Conservation (phyloP, 2,113 vertebrate species). For the Grallaria varia region DNA sequence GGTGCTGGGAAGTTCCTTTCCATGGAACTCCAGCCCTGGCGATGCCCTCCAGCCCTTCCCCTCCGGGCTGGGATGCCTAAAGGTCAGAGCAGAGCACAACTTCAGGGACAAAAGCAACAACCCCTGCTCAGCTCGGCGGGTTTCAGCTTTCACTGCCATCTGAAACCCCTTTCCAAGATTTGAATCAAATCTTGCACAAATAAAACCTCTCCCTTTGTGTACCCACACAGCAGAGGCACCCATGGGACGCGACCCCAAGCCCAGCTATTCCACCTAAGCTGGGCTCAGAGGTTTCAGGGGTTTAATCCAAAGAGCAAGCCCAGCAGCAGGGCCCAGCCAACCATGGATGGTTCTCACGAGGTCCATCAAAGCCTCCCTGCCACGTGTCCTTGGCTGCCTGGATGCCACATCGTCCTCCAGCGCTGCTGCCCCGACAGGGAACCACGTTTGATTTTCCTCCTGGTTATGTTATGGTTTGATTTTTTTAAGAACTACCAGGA, state of each 20-base stretch:
- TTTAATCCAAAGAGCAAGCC: neutral
- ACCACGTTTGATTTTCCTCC: neutral
- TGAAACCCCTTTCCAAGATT: conserved; percentile 29
- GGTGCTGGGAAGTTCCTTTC: neutral
- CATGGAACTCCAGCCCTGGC: neutral
- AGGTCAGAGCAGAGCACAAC: neutral
- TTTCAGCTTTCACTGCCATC: conserved; percentile 36
- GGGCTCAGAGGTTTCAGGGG: neutral
- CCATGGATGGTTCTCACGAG: neutral
- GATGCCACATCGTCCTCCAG: neutral
- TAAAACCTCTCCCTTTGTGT: neutral
- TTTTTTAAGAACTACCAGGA: neutral
- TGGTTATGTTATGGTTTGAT: neutral
- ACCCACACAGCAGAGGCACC: neutral
- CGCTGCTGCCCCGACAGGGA: neutral
- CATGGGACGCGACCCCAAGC: too few relatives aligned
- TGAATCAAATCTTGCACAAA: conserved; percentile 1
- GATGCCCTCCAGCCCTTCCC: neutral
- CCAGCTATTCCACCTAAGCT: neutral
- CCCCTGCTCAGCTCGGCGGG: fast-evolving
- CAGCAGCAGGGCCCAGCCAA: neutral
- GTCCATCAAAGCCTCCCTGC: neutral
- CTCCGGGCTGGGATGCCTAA: neutral
- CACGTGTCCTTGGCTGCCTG: neutral
- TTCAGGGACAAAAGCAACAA: neutral